Percentiles rank a stretch among this genome's conserved stretches.
phyloP scores from a whole-genome alignment of 1,140 invertebrate genomes.

The Drosophila repleta region DNA sequence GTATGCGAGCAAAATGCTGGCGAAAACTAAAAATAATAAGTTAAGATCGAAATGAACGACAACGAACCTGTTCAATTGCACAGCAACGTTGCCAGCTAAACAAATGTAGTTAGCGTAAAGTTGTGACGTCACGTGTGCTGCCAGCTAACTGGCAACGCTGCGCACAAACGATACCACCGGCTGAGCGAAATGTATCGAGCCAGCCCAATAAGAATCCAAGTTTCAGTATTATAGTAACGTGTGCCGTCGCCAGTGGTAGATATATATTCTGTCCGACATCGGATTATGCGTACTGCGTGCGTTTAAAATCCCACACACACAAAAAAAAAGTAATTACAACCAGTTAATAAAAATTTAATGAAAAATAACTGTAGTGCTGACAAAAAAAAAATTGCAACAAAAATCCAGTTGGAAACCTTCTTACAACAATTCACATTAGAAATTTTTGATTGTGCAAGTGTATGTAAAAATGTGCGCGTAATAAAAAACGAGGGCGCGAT shows the following conservation, averaged over 20 bases:
- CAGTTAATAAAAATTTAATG: constrained; percentile 22
- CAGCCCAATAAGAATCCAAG: constrained; percentile 52
- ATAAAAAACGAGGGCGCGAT: constrained; percentile 77
- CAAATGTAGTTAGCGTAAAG: neutral
- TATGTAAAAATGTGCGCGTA: constrained; percentile 76
- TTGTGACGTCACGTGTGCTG: constrained; percentile 14
- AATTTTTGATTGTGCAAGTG: constrained; percentile 67
- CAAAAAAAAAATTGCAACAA: constrained; percentile 14
- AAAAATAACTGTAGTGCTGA: constrained; percentile 21
- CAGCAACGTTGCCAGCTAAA: constrained; percentile 10
- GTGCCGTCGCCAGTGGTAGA: constrained; percentile 52
- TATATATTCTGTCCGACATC: constrained; percentile 48
- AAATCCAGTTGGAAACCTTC: constrained; percentile 17
- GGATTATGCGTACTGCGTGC: constrained; percentile 63
- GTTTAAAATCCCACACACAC: constrained; percentile 48
- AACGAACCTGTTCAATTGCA: neutral
- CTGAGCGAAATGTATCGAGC: constrained; percentile 34
- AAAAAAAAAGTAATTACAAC: constrained; percentile 34
- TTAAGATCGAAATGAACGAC: neutral
- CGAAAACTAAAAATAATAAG: neutral
- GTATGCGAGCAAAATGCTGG: neutral
- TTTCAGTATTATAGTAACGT: constrained; percentile 59
- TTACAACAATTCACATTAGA: constrained; percentile 38
- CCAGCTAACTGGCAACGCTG: constrained; percentile 14
- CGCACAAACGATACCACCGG: constrained; percentile 26